Evolutionary conservation across 2,888 invertebrate species (phyloP).

Genomic region (Mayetiola destructor): DNA sequence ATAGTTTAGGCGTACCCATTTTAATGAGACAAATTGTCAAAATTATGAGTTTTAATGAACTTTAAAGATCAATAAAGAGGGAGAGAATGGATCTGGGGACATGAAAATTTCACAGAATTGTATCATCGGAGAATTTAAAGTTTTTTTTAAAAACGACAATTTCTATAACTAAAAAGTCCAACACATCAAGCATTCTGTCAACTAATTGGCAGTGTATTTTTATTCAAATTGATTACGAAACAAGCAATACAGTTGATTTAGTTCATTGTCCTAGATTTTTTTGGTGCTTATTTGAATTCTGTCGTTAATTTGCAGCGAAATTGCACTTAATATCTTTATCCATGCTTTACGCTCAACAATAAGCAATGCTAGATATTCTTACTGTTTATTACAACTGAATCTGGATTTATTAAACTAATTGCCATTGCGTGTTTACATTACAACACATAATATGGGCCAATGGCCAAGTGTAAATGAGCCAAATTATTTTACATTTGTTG

Average conservation of each 20-base stretch:
- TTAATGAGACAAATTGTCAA: too few relatives aligned
- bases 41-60: not conserved
- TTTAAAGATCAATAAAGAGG: not conserved
- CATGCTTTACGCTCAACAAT: not conserved
- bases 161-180: too few relatives aligned
- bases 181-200: not conserved
- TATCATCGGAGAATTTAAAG: not conserved
- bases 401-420: not conserved
- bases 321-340: constrained; percentile 11
- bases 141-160: not conserved
- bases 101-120: not conserved
- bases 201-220: not conserved
- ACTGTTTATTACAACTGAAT: not conserved
- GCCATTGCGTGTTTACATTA: not conserved
- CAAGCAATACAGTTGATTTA: not conserved
- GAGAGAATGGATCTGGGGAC: not conserved
- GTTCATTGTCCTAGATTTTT: not conserved
- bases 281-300: not conserved
- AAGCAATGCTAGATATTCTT: not conserved
- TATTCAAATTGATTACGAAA: not conserved
- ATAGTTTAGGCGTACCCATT: too few relatives aligned
- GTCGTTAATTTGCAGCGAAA: not conserved
- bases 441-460: not conserved
- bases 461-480: not conserved
- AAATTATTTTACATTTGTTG: too few relatives aligned